Evolutionary conservation across 2,113 vertebrate genomes (phyloP).

Genomic region (Grallaria varia): DNA sequence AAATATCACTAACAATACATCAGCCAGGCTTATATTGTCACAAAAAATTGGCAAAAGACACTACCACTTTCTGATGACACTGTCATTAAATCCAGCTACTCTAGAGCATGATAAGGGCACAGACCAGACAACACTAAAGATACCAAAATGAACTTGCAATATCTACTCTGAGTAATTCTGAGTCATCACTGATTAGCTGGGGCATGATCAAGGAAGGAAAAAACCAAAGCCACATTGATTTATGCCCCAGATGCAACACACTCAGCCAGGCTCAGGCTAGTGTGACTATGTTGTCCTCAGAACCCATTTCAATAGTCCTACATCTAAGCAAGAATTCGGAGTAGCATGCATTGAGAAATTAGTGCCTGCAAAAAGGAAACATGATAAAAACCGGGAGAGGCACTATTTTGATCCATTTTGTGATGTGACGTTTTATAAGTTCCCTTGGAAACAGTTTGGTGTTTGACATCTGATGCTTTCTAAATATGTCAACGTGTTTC

Average conservation of each 20-base stretch:
- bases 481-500: background rate
- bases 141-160: background rate
- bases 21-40: background rate
- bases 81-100: background rate
- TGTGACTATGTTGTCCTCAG: background rate
- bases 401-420: background rate
- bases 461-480: constrained; percentile 30
- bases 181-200: constrained; percentile 13
- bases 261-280: background rate
- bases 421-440: background rate
- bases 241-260: background rate
- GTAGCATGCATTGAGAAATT: background rate
- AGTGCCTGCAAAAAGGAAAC: background rate
- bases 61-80: background rate
- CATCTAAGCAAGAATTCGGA: background rate
- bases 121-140: background rate
- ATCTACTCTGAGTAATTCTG: background rate
- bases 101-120: background rate
- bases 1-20: background rate
- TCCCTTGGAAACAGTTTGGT: constrained; percentile 5
- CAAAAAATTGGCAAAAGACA: background rate
- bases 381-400: background rate
- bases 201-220: background rate
- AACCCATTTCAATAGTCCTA: background rate
- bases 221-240: background rate